These are phyloP conservation scores for Astreopora myriophthalma DNA, from an alignment of 64 coral and sea anemone species.

Conservation along the genomic window DNA sequence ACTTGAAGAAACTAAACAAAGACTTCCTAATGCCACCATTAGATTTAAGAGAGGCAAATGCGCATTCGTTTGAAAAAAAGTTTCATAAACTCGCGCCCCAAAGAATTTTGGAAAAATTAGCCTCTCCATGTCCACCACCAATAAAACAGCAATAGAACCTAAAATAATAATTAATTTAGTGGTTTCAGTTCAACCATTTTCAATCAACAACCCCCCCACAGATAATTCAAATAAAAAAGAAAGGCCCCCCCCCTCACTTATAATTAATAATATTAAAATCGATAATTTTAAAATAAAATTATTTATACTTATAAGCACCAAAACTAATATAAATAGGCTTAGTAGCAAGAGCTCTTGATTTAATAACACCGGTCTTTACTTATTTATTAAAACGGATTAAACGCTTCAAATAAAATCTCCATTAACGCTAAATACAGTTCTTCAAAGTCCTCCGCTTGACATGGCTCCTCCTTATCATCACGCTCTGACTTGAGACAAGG, in stretches of 20 bases:
- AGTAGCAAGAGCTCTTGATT: slow-evolving; percentile 39
- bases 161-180: slow-evolving; percentile 71
- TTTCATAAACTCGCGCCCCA: neutral
- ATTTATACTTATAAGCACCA: slow-evolving; percentile 78
- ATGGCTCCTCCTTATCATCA: too few species aligned
- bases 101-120: too few species aligned
- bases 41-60: slow-evolving; percentile 68
- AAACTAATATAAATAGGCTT: slow-evolving; percentile 71
- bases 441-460: too few species aligned
- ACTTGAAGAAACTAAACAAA: slow-evolving; percentile 73
- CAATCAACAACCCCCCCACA: slow-evolving; percentile 57
- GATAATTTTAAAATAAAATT: slow-evolving; percentile 79
- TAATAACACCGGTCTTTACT: too few species aligned
- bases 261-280: slow-evolving; percentile 83
- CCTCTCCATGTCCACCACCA: slow-evolving; percentile 53
- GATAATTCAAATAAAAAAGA: neutral
- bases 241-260: slow-evolving; percentile 56
- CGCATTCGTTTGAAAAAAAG: slow-evolving; percentile 50
- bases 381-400: too few species aligned
- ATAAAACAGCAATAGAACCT: slow-evolving; percentile 81
- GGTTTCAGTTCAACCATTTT: slow-evolving; percentile 68
- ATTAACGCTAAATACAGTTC: too few species aligned
- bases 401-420: too few species aligned
- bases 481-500: too few species aligned
- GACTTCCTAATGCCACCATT: slow-evolving; percentile 77